Base-by-base conservation (phyloP, 2,888 invertebrate species). In the Hirtodrosophila trivittata region DNA sequence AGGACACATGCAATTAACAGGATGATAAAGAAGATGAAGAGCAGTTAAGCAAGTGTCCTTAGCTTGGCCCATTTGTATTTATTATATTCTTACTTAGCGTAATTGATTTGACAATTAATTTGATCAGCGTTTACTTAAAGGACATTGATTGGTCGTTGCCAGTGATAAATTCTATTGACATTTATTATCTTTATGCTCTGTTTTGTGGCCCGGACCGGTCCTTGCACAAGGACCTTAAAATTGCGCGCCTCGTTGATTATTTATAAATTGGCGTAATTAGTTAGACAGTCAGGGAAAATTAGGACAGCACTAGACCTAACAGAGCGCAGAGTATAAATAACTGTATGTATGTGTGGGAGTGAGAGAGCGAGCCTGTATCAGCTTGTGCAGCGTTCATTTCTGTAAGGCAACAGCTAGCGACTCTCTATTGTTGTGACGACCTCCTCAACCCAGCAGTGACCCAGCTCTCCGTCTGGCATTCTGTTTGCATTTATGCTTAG, bases 221-320 rank as follows among this genome's bases (percentile, higher is more conserved):
- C 60, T 76, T 56, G 45, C 56, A 43, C 66, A 81, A 77, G 77
- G 78, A 58, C 73, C 75, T 75, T 75, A 66, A 60, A 75, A 77
- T 75, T 62, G 82, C 71, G 71, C 75, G 66, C 51, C 41, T 80
- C 75, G 75, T 77, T 77, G 78, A 77, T 78, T 78, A 77, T 82
- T 82, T 76, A 78, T 78, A 78, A 78, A 78, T 82, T 70, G 76
- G 59, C 66, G 76, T 82, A 78, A 82, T 78, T 78, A 82, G 78
- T 82, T 82, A 68, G 68, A 56, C 62, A 66, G 60, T 59, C 57
- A 66, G 58, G n/a, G 35, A 83, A 43, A 78, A 76, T 72, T 68
- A 64, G 78, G 77, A 75, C 83, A 76, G 42, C 51, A 60, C 43
- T 18, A 49, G 30, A 21, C 18, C 12, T n/a, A n/a, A 28, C 9